Evolutionary conservation across 2,888 invertebrate genomes (phyloP).

Genomic region (Hirtodrosophila cameraria): DNA sequence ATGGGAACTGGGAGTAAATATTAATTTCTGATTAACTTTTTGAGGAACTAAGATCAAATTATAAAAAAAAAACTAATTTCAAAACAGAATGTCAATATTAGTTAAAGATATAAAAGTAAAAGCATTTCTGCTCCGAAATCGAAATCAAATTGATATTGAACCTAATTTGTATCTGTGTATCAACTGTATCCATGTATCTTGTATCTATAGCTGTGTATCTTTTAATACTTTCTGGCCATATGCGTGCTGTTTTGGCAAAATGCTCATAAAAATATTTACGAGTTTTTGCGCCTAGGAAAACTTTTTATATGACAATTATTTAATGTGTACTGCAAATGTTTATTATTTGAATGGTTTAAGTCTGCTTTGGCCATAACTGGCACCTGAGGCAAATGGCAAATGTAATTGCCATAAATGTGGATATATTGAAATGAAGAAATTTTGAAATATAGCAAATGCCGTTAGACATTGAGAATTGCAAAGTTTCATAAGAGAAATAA

Average conservation of each 20-base stretch:
- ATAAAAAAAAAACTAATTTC: too few species aligned
- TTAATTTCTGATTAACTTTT: too few species aligned
- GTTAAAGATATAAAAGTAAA: too few species aligned
- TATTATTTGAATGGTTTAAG: constrained; percentile 41
- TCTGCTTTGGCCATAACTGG: constrained; percentile 2
- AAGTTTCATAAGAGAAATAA: constrained; percentile 11
- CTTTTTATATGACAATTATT: constrained; percentile 57
- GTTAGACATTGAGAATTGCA: too few species aligned
- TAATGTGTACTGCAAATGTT: constrained; percentile 44
- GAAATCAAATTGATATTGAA: too few species aligned
- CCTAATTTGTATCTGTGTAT: neutral
- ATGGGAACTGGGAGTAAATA: too few species aligned
- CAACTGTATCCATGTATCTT: neutral
- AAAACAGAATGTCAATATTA: too few species aligned
- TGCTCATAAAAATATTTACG: constrained; percentile 57
- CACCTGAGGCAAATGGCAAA: constrained; percentile 36
- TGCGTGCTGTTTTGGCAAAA: constrained; percentile 38
- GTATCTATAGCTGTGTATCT: constrained; percentile 6
- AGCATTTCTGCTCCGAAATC: too few species aligned
- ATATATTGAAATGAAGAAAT: too few species aligned
- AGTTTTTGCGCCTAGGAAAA: constrained; percentile 21
- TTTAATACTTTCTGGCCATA: constrained; percentile 16
- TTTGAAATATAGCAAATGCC: too few species aligned
- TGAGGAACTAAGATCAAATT: too few species aligned
- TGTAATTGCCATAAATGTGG: constrained; percentile 29